Evolutionary conservation across 2,888 invertebrate genomes (phyloP).

Genomic region (Chromoteleia sp.): DNA sequence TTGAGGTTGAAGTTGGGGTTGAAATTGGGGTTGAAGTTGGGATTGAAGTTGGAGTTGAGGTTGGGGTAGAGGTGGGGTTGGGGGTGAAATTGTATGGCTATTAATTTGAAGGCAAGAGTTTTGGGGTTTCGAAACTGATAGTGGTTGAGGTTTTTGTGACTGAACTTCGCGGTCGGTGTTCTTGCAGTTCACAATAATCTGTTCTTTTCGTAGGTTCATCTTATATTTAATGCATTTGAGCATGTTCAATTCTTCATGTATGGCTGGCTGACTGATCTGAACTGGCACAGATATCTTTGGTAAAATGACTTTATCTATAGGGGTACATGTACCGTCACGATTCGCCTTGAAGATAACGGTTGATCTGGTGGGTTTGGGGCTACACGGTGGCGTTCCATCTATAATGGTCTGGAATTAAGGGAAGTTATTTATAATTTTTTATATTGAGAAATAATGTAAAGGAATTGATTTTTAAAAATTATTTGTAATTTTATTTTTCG

Average conservation of each 20-base stretch:
- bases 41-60: background rate
- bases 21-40: no score
- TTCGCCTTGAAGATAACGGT: conserved; percentile 95
- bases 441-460: no score
- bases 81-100: no score
- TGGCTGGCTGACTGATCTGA: background rate
- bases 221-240: conserved; percentile 90
- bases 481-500: no score
- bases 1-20: background rate
- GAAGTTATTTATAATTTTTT: background rate
- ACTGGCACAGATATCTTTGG: conserved; percentile 22
- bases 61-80: background rate
- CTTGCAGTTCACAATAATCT: conserved; percentile 88
- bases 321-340: conserved; percentile 90
- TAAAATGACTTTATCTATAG: conserved; percentile 76
- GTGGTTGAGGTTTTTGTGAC: background rate
- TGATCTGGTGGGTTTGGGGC: conserved; percentile 86
- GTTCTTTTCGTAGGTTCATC: conserved; percentile 88
- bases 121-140: background rate
- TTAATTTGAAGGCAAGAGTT: background rate
- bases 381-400: conserved; percentile 86
- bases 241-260: conserved; percentile 85
- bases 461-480: no score
- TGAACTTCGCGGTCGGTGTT: conserved; percentile 86
- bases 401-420: conserved; percentile 82